Evolutionary conservation across 2,797 vertebrate species (phyloP), one percentile per base, ranked within the genome.

Genomic region (Phylloscopus collybita): DNA sequence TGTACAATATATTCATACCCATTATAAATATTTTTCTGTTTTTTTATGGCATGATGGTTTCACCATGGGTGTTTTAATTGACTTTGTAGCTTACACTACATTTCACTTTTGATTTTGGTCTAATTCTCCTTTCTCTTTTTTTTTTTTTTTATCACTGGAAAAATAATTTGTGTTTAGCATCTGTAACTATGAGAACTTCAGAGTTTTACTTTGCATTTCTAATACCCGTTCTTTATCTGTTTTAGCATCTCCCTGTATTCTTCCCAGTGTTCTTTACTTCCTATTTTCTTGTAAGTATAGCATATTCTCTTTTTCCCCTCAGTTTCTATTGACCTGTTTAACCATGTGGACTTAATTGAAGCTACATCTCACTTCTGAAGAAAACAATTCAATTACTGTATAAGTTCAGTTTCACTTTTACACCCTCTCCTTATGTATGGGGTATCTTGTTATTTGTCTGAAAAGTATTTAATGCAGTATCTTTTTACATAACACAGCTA

Each of bases 261-360:
- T 96, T 96, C 94, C 95, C 93, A 87, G 79, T 92, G 94, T 96
- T 96, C 92, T 96, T 97, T 95, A 80, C 96, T 95, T 97, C 95
- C 94, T 95, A 94, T 96, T 97, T 97, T 97, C 96, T 96, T 96
- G 75, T 92, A 97, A 97, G 92, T 95, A 88, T 75, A 95, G 80
- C 45, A 71, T 70, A 94, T 93, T 93, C 78, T 96, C 34, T 92
- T 92, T 87, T 69, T 60, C 82, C 61, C 57, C 89, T 87, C 76
- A 80, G 93, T 93, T 92, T 66, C 61, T 89, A 40, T 88, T 92
- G 62, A 78, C 53, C 57, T 96, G n/a, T 94, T 93, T 88, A 90
- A 73, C 78, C 81, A 56, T 83, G 56, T 86, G 69, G 78, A 85
- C 16, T 92, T 92, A 81, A 84, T 29, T 81, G 80, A 86, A 87